These are phyloP conservation scores for Caenorhabditis zanzibari DNA, from an alignment of 2,888 invertebrate genomes.

Conservation along the genomic window DNA sequence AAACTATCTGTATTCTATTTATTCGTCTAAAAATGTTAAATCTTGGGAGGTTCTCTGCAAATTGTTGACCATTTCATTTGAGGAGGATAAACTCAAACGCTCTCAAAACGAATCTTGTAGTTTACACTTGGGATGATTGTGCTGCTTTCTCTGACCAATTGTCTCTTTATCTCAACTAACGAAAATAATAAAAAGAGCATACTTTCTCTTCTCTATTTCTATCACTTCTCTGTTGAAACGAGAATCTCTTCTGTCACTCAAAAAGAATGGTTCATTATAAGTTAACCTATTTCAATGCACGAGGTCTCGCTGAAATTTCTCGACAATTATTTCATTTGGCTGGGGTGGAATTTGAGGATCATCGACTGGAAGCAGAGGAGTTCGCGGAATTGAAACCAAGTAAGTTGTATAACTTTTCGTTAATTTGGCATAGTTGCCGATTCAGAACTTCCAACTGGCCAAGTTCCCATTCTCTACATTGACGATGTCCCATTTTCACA, in stretches of 20 bases:
- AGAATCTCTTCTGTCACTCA: too few relatives aligned
- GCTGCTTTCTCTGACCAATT: conserved; percentile 2
- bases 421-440: neutral
- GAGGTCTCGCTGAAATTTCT: conserved; percentile 43
- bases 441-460: conserved; percentile 27
- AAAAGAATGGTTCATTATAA: conserved; percentile 54
- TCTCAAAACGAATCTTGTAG: conserved; percentile 2
- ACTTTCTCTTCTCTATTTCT: neutral
- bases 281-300: conserved; percentile 55
- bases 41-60: too few relatives aligned
- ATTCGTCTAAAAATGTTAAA: too few relatives aligned
- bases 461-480: conserved; percentile 34
- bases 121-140: conserved; percentile 21
- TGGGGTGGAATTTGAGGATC: conserved; percentile 28
- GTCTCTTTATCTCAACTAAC: neutral
- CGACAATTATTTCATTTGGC: conserved; percentile 42
- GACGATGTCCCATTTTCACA: conserved; percentile 30
- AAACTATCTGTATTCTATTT: too few relatives aligned
- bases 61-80: neutral
- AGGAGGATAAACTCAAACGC: neutral
- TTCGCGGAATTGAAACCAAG: conserved; percentile 30
- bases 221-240: neutral
- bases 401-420: neutral
- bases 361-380: conserved; percentile 2
- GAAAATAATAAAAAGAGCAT: neutral